phyloP scores from a whole-genome alignment of 53 echinoderm and acorn worm species.

The Antedon mediterranea region DNA sequence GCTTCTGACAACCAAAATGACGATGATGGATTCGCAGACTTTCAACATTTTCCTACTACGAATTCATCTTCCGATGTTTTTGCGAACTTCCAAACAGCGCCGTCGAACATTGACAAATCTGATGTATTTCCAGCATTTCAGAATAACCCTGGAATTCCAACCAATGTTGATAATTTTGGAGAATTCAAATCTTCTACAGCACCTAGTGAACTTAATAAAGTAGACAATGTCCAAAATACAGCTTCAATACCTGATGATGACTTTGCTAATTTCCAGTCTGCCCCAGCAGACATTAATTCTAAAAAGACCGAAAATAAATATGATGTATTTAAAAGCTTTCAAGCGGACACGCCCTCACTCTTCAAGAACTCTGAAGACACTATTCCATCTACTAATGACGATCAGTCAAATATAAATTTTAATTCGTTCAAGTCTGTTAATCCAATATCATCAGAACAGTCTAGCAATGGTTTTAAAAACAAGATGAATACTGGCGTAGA shows the following conservation, averaged over 20 bases:
- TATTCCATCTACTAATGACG: background rate
- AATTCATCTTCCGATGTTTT: background rate
- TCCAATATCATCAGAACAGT: background rate
- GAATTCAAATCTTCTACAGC: background rate
- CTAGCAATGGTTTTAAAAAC: background rate
- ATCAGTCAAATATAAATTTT: background rate
- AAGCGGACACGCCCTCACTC: background rate
- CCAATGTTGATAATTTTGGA: background rate
- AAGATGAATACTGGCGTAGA: constrained; percentile 6
- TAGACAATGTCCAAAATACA: background rate
- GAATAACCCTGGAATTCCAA: background rate
- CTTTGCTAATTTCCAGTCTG: background rate
- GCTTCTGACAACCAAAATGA: background rate
- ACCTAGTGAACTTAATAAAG: no score
- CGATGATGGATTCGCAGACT: background rate
- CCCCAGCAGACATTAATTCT: background rate
- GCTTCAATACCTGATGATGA: background rate
- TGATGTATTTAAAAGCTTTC: background rate
- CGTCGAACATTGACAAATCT: background rate
- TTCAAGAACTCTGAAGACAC: background rate
- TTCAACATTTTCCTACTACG: background rate
- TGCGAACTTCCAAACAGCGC: constrained; percentile 1
- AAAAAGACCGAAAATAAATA: background rate
- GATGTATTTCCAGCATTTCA: background rate
- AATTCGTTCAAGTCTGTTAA: background rate